These are phyloP conservation scores for Malacoraja senta DNA, from an alignment of 2,797 vertebrate genomes.

Conservation along the genomic window DNA sequence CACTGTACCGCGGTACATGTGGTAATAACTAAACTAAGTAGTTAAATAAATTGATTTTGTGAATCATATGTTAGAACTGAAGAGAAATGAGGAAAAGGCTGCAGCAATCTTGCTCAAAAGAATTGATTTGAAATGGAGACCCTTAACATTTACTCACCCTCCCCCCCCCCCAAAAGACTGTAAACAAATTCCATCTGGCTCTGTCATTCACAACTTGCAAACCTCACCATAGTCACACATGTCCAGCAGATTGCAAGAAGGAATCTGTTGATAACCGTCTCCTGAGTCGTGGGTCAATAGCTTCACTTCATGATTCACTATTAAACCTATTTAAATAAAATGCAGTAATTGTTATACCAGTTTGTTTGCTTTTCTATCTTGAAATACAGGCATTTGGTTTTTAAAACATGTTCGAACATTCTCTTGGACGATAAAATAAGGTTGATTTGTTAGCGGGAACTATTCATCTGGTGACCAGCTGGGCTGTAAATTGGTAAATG, in stretches of 20 bases:
- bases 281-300: not conserved
- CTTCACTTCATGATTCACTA: not conserved
- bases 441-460: conserved; percentile 45
- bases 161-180: not conserved
- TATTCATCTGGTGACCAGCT: conserved; percentile 45
- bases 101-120: not conserved
- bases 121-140: not conserved
- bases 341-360: conserved; percentile 43
- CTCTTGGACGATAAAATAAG: conserved; percentile 51
- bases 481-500: conserved; percentile 59
- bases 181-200: conserved; percentile 21
- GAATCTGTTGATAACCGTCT: conserved; percentile 23
- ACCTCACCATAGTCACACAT: conserved; percentile 17
- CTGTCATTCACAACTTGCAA: conserved; percentile 17
- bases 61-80: not conserved
- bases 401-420: conserved; percentile 52
- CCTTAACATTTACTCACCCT: not conserved
- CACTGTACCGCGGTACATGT: too few species aligned
- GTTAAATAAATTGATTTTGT: too few species aligned
- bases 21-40: too few species aligned
- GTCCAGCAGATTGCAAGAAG: conserved; percentile 23
- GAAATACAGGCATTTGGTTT: conserved; percentile 55
- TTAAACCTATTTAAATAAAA: conserved; percentile 24
- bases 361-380: conserved; percentile 42
- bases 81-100: not conserved